phyloP scores from a whole-genome alignment of 2,797 vertebrate species.

The Chelonia mydas region DNA sequence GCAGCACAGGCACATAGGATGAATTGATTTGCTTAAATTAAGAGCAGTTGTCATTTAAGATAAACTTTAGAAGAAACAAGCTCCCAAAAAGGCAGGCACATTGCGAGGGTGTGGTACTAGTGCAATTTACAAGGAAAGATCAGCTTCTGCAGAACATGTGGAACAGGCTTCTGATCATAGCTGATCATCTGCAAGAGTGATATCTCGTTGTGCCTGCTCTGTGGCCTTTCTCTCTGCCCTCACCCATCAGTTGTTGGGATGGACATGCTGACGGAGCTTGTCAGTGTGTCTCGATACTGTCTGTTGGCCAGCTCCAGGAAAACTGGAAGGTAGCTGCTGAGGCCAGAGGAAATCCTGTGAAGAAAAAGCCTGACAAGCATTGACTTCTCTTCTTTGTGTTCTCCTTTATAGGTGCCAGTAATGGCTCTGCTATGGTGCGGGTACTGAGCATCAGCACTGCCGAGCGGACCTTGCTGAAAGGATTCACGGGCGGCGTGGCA shows the following conservation, averaged over 20 bases:
- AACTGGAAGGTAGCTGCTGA: accelerated
- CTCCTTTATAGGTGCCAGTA: constrained; percentile 86
- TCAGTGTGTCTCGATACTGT: accelerated
- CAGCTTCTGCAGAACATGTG: neutral
- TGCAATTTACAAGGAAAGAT: neutral
- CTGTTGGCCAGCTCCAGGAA: neutral
- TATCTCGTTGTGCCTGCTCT: neutral
- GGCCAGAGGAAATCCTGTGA: neutral
- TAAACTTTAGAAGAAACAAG: constrained; percentile 26
- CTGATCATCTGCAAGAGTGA: neutral
- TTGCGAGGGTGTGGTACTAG: neutral
- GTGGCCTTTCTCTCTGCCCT: neutral
- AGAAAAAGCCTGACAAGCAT: accelerated
- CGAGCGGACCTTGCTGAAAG: constrained; percentile 94
- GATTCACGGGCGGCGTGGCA: constrained; percentile 93
- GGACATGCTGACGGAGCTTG: neutral
- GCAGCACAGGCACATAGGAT: neutral
- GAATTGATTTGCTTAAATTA: constrained; percentile 32
- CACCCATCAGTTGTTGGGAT: accelerated
- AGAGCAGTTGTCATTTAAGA: constrained; percentile 15
- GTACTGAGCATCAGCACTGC: constrained; percentile 92
- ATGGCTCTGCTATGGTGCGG: constrained; percentile 94
- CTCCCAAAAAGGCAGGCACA: neutral
- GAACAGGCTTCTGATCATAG: neutral
- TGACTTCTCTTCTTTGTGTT: neutral